Percentiles rank a stretch among this genome's conserved stretches.
phyloP scores from a whole-genome alignment of 1,140 invertebrate species.

The Achroia grisella region DNA sequence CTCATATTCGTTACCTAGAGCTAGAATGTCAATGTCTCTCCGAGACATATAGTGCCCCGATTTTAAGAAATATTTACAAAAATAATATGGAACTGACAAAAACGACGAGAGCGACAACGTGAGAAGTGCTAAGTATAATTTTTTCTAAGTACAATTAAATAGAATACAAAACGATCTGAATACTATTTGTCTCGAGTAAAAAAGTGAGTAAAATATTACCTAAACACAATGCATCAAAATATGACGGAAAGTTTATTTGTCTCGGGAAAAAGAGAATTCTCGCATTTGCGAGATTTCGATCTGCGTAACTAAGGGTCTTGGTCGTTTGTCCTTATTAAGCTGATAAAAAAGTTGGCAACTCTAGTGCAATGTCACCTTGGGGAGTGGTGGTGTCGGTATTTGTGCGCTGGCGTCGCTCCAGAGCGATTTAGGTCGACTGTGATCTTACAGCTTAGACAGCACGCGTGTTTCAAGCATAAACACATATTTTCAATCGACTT shows the following conservation, averaged over 20 bases:
- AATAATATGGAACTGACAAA: too few species aligned
- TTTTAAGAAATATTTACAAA: too few species aligned
- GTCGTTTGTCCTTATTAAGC: too few species aligned
- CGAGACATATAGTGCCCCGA: too few species aligned
- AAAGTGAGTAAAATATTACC: neutral
- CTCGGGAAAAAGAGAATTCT: neutral
- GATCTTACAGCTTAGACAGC: constrained; percentile 14
- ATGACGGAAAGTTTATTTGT: neutral
- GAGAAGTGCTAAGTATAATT: too few species aligned
- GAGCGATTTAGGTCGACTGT: constrained; percentile 38
- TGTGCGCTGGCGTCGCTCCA: constrained; percentile 40
- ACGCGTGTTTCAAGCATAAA: constrained; percentile 17
- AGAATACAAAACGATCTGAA: neutral
- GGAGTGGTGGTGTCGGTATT: constrained; percentile 31
- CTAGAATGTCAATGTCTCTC: too few species aligned
- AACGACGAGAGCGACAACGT: too few species aligned
- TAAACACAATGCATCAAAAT: neutral
- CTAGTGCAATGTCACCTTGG: constrained; percentile 44
- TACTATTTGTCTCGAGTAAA: neutral
- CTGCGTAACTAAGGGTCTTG: too few species aligned
- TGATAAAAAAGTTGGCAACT: neutral
- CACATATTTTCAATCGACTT: neutral
- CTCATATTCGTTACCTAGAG: too few species aligned
- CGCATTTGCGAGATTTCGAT: too few species aligned
- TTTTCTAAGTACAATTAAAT: too few species aligned